Evolutionary conservation across 2,888 invertebrate species (phyloP).

Genomic region (Aethes cnicana): DNA sequence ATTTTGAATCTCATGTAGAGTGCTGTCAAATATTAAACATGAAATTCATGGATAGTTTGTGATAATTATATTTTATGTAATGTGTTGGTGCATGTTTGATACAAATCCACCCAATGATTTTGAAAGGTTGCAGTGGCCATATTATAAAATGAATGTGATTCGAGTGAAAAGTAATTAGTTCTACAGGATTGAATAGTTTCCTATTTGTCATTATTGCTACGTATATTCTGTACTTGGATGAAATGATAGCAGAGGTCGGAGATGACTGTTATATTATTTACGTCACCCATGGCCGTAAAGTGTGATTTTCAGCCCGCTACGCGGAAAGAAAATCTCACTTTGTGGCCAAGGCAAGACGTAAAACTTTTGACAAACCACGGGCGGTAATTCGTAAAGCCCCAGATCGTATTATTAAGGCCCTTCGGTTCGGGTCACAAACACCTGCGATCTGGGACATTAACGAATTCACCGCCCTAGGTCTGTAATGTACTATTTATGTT

Average conservation of each 20-base stretch:
- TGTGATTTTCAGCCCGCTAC: no score
- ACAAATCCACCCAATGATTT: constrained; percentile 22
- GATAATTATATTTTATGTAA: constrained; percentile 38
- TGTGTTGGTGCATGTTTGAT: constrained; percentile 33
- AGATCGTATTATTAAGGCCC: no score
- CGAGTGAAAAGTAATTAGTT: constrained; percentile 2
- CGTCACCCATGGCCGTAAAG: no score
- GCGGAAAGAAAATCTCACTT: no score
- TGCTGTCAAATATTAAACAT: constrained; percentile 36
- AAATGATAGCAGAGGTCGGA: neutral
- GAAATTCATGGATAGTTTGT: constrained; percentile 34
- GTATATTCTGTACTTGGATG: neutral
- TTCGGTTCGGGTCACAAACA: no score
- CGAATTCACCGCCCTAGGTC: no score
- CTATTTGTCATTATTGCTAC: neutral
- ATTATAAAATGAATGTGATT: constrained; percentile 19
- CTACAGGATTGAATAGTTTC: constrained; percentile 1
- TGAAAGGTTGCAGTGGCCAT: constrained; percentile 28
- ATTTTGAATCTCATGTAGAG: constrained; percentile 45
- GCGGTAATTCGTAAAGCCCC: no score
- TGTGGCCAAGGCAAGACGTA: no score
- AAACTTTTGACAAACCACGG: no score
- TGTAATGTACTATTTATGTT: no score
- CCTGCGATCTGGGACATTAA: no score
- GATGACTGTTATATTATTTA: no score